Conservation (phyloP, 2,888 invertebrate species). For the Ommatoiulus sabulosus region DNA sequence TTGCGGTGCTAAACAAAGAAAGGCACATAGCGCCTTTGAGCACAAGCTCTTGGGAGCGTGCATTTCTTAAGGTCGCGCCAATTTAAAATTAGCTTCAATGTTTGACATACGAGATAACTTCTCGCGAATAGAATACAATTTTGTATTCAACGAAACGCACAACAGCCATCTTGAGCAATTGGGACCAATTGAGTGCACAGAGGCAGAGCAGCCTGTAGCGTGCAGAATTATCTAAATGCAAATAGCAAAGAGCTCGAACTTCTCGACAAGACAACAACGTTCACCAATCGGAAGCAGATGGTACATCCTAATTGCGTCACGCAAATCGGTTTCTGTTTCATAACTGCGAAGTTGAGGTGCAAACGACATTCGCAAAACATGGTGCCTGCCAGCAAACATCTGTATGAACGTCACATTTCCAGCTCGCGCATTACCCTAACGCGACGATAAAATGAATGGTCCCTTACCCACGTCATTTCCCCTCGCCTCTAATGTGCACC, state of each 20-base stretch:
- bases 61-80: no score
- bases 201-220: background rate
- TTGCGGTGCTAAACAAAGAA: no score
- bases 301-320: background rate
- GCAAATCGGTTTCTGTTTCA: background rate
- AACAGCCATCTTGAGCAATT: background rate
- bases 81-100: no score
- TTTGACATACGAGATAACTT: no score
- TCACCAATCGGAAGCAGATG: slow-evolving; percentile 1
- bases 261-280: background rate
- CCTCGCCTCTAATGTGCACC: background rate
- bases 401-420: background rate
- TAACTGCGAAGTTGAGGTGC: slow-evolving; percentile 16
- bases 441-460: background rate
- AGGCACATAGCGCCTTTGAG: no score
- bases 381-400: background rate
- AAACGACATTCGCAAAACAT: slow-evolving; percentile 14
- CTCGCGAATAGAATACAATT: no score
- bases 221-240: background rate
- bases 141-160: background rate
- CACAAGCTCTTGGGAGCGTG: no score
- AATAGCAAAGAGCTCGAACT: background rate
- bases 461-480: background rate
- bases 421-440: background rate
- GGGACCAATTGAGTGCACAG: background rate